Evolutionary conservation across 2,888 invertebrate genomes (phyloP).

Genomic region (Drosophila pullipes): DNA sequence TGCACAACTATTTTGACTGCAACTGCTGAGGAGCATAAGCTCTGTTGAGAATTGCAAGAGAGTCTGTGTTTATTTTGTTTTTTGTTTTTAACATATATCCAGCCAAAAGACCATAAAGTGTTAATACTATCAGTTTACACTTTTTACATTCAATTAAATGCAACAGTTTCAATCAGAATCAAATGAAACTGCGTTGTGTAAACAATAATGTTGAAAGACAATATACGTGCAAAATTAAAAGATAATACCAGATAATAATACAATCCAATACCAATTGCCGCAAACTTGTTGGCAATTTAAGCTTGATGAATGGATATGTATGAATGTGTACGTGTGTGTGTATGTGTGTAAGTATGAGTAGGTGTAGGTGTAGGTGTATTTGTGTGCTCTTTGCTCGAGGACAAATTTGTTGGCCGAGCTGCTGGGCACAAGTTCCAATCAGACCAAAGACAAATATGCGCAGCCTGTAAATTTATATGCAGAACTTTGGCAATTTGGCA

Average conservation of each 20-base stretch:
- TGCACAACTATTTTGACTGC: background rate
- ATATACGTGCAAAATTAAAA: constrained; percentile 4
- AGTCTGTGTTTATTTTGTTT: background rate
- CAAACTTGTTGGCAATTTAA: constrained; percentile 19
- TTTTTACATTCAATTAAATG: background rate
- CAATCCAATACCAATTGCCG: background rate
- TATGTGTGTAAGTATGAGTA: background rate
- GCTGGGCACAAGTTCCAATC: constrained; percentile 37
- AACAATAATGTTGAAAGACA: background rate
- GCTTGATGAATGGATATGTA: constrained; percentile 3
- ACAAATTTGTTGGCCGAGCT: constrained; percentile 38
- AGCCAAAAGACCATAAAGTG: background rate
- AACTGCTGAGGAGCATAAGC: background rate
- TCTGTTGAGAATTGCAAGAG: background rate
- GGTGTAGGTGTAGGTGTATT: background rate
- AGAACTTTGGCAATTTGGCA: constrained; percentile 65
- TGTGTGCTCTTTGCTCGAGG: constrained; percentile 18
- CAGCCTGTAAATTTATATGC: constrained; percentile 66
- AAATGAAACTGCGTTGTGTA: background rate
- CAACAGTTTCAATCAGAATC: background rate
- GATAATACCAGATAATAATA: constrained; percentile 7
- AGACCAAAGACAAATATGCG: constrained; percentile 71
- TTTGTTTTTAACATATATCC: background rate
- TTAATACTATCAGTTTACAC: background rate
- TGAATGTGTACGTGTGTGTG: background rate